phyloP scores from a whole-genome alignment of 1,140 invertebrate genomes.

The Drosophila gunungcola region DNA sequence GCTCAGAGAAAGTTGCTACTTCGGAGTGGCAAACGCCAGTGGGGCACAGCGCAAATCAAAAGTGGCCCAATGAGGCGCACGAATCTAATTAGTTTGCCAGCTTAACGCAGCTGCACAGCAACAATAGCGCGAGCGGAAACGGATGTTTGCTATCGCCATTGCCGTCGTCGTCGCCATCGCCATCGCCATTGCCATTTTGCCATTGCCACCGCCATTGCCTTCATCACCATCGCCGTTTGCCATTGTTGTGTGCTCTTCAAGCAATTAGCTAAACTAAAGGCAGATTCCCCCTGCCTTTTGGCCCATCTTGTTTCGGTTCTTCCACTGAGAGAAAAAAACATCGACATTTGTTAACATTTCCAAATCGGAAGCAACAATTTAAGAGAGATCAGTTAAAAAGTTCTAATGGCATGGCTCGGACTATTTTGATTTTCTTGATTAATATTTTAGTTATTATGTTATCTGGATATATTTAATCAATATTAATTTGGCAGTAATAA shows the following conservation, averaged over 20 bases:
- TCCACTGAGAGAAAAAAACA: slow-evolving; percentile 11
- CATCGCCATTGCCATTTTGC: slow-evolving; percentile 7
- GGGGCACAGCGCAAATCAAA: slow-evolving; percentile 65
- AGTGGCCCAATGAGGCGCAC: slow-evolving; percentile 74
- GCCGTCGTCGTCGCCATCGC: slow-evolving; percentile 29
- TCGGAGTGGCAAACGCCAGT: not conserved
- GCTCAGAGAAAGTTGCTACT: slow-evolving; percentile 32
- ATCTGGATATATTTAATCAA: too few relatives aligned
- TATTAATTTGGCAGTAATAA: too few relatives aligned
- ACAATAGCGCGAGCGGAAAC: slow-evolving; percentile 47
- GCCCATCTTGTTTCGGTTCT: not conserved
- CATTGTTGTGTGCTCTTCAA: slow-evolving; percentile 64
- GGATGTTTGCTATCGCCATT: slow-evolving; percentile 62
- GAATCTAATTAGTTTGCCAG: slow-evolving; percentile 80
- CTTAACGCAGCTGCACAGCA: slow-evolving; percentile 24
- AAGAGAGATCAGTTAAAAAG: too few relatives aligned
- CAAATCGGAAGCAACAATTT: not conserved
- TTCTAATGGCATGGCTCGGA: too few relatives aligned
- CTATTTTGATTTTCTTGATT: too few relatives aligned
- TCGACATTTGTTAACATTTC: too few relatives aligned
- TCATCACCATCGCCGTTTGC: slow-evolving; percentile 28
- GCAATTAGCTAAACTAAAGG: slow-evolving; percentile 74
- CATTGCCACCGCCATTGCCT: slow-evolving; percentile 28
- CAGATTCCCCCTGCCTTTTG: slow-evolving; percentile 10
- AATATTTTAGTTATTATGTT: too few relatives aligned